These are phyloP conservation scores for Hassar affinis DNA, from an alignment of 2,113 vertebrate genomes.

Conservation along the genomic window DNA sequence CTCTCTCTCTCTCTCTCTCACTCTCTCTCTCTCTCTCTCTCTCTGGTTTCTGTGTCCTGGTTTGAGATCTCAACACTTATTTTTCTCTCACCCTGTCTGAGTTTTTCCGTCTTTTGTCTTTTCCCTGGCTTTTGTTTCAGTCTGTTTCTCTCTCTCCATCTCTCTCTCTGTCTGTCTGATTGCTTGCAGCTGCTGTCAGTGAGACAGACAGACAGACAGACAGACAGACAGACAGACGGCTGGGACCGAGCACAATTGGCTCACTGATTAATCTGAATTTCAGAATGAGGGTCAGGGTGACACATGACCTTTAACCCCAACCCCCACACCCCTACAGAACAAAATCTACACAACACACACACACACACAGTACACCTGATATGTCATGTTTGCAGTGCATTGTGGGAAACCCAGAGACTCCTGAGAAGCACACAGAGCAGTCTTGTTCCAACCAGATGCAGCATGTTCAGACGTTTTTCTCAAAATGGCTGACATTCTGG, in stretches of 20 bases:
- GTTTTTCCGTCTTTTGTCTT: constrained; percentile 22
- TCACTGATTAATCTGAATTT: constrained; percentile 20
- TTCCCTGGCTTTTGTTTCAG: constrained; percentile 26
- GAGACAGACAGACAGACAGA: neutral
- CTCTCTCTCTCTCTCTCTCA: neutral
- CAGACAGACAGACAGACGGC: constrained; percentile 3
- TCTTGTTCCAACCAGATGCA: neutral
- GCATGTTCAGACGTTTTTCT: neutral
- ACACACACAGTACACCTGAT: neutral
- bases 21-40: neutral
- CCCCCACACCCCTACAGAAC: constrained; percentile 25
- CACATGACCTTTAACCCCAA: constrained; percentile 36
- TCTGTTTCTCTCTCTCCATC: constrained; percentile 48
- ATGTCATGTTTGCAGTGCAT: neutral
- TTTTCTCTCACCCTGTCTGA: neutral
- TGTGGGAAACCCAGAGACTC: neutral
- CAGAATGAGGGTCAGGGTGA: constrained; percentile 22
- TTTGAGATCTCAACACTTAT: neutral
- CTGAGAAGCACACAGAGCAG: neutral
- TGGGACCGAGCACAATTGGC: constrained; percentile 1
- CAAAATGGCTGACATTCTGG: constrained; percentile 1
- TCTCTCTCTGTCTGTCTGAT: constrained; percentile 40
- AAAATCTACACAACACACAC: neutral
- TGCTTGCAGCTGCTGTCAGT: constrained; percentile 24
- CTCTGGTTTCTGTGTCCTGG: neutral